These are phyloP conservation scores for Tragelaphus buxtoni DNA, from an alignment of 2,113 vertebrate species.

Conservation along the genomic window DNA sequence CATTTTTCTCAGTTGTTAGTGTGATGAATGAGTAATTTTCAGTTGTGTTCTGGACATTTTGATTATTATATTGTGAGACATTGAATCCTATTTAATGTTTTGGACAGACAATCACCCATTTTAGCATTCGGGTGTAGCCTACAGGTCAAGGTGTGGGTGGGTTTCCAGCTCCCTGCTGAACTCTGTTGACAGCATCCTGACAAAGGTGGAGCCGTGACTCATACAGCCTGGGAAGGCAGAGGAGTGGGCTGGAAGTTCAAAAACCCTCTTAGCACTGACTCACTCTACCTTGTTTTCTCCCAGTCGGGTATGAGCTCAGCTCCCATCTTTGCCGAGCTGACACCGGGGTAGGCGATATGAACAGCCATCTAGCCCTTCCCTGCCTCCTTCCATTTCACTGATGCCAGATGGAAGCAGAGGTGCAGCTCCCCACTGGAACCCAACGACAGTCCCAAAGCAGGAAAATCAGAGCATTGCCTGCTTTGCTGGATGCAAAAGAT, in stretches of 20 bases:
- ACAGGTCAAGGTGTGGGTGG: not conserved
- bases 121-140: not conserved
- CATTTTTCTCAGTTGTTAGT: not conserved
- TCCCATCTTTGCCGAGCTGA: not conserved
- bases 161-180: not conserved
- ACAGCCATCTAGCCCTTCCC: not conserved
- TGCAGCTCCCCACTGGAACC: not conserved
- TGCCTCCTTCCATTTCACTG: not conserved
- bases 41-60: not conserved
- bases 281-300: not conserved
- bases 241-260: not conserved
- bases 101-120: not conserved
- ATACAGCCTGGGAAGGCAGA: not conserved
- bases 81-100: not conserved
- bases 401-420: not conserved
- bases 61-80: not conserved
- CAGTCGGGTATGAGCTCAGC: not conserved
- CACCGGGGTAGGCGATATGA: accelerated
- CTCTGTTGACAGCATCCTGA: not conserved
- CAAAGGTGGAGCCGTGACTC: not conserved
- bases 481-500: not conserved
- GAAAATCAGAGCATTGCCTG: not conserved
- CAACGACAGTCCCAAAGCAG: not conserved
- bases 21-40: not conserved
- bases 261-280: not conserved